Base-by-base conservation (phyloP, 2,797 vertebrate genomes). In the Dendrocincla fuliginosa region DNA sequence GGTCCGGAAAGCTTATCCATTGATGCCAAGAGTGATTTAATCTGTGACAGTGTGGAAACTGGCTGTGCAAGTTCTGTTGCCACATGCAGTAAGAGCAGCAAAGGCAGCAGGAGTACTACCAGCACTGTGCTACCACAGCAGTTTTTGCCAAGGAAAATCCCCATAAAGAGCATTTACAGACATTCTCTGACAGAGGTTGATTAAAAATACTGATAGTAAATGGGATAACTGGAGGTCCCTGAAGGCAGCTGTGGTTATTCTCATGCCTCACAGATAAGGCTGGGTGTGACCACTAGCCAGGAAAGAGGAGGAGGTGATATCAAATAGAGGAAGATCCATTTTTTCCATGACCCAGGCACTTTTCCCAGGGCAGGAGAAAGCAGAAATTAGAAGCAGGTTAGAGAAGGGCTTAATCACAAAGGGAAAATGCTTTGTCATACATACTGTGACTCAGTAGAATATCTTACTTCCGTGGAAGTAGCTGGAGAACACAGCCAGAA, bases 381-480 rank as follows among this genome's bases (percentile, higher is more conserved):
- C 20, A 85, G 73, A 83, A 84, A 74, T 75, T 10, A 52, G 68
- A 74, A 55, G 20, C 2, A 46, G 19, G 2, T 32, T 68, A 68
- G 61, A 76, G n/a, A 68, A 33, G 42, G 61, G 42, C 73, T 88
- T 81, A 67, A 79, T 84, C 67, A 84, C 6, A 3, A 76, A 22
- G 6, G 32, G 41, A 56, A 87, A 93, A 86, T 59, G 80, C 74
- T 8, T 84, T 84, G 81, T 87, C 78, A 94, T 44, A 44, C 61
- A 41, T 71, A 22, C 79, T 2, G 47, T 96, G 95, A 97, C 70
- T 93, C 92, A 92, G 95, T 93, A 96, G 74, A 95, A 96, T 93
- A 53, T 0, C 0, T 60, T 74, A 67, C 41, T 75, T 79, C 20
- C 5, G 23, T 84, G 63, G 73, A 92, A 44, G 73, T 3, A 6